A percentile compares a stretch with the other conserved stretches of the same genome.
phyloP scores from a whole-genome alignment of 2,888 invertebrate genomes.

The Plemyria rubiginata region DNA sequence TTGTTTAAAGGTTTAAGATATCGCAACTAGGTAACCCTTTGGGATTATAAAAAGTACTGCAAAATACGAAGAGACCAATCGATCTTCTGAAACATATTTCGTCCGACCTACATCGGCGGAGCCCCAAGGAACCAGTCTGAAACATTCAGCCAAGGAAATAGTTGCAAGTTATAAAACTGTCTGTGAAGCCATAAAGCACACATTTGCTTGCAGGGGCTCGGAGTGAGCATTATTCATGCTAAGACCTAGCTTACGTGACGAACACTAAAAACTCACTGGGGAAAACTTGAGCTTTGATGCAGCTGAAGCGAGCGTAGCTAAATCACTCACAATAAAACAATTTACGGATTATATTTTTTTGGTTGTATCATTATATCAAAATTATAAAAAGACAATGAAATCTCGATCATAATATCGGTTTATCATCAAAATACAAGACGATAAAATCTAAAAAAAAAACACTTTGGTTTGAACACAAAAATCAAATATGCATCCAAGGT shows the following conservation, averaged over 20 bases:
- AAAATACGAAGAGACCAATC: not conserved
- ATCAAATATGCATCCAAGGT: too few relatives aligned
- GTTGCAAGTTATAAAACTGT: conserved; percentile 39
- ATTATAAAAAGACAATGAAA: too few relatives aligned
- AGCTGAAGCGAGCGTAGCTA: conserved; percentile 10
- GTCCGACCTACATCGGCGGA: not conserved
- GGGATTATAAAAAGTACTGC: not conserved
- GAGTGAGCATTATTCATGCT: conserved; percentile 58
- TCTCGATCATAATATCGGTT: too few relatives aligned
- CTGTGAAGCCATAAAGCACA: conserved; percentile 45
- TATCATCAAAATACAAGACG: too few relatives aligned
- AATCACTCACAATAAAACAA: not conserved
- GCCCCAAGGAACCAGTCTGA: not conserved
- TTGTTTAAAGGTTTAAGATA: too few relatives aligned
- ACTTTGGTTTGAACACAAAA: too few relatives aligned
- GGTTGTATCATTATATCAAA: too few relatives aligned
- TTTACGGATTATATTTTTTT: too few relatives aligned
- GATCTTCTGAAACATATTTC: not conserved
- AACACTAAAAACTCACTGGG: conserved; percentile 42
- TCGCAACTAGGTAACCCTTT: too few relatives aligned
- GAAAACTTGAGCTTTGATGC: conserved; percentile 20
- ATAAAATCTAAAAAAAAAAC: too few relatives aligned
- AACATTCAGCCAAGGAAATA: conserved; percentile 26
- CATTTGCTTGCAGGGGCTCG: conserved; percentile 46
- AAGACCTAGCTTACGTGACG: conserved; percentile 45